A percentile compares a stretch with the other conserved stretches of the same genome.
phyloP scores from a whole-genome alignment of 2,113 vertebrate genomes.

The Pollimyrus isidori region DNA sequence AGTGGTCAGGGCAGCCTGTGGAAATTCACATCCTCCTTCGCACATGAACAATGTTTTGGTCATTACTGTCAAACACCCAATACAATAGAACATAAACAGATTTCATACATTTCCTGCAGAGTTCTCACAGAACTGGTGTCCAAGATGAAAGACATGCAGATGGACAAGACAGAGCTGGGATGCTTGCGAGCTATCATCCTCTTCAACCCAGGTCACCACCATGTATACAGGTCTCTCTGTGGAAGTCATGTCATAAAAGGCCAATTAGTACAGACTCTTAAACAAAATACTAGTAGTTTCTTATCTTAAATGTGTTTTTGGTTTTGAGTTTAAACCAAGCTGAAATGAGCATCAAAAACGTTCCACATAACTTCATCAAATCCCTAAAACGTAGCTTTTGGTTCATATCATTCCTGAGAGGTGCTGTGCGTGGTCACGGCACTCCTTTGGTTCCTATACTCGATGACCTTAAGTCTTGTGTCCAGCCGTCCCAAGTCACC shows the following conservation, averaged over 20 bases:
- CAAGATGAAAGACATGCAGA: conserved; percentile 82
- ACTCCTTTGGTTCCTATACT: background rate
- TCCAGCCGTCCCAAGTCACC: background rate
- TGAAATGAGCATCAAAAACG: background rate
- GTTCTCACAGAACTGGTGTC: conserved; percentile 91
- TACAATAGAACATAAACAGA: background rate
- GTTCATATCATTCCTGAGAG: background rate
- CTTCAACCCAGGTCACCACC: conserved; percentile 82
- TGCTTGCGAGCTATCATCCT: conserved; percentile 89
- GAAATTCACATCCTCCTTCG: background rate
- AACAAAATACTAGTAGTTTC: background rate
- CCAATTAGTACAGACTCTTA: background rate
- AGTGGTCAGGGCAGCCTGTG: background rate
- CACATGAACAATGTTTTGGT: background rate
- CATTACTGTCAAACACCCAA: background rate
- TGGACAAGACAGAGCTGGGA: conserved; percentile 66
- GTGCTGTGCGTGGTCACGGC: background rate
- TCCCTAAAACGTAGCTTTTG: background rate
- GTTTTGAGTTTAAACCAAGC: background rate
- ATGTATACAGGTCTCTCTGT: background rate
- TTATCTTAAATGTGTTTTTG: background rate
- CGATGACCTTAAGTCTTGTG: background rate
- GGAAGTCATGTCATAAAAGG: background rate
- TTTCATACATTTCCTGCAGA: conserved; percentile 48
- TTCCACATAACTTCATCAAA: background rate